Base-by-base conservation (phyloP, 2,888 invertebrate genomes). In the Phengaris alcon region DNA sequence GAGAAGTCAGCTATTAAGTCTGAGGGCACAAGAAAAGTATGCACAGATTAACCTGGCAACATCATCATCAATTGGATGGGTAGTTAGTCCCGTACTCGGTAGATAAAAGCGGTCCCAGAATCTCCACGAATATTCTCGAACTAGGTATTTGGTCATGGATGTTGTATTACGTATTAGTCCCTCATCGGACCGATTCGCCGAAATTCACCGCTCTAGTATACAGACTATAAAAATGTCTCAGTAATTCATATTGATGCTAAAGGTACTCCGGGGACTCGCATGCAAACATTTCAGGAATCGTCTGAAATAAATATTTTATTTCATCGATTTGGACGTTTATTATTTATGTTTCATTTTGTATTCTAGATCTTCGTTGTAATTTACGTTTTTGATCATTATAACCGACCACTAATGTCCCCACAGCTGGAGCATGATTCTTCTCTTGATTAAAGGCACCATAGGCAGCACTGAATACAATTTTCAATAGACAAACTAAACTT, bases 101-200 rank as follows among this genome's bases (percentile, higher is more conserved):
- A 64, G 7, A 48, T 74, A 64, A 59, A 48, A 74, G 22, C n/a
- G 8, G 8, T 12, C 44, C 12, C 13, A 35, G 3, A 10, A 51
- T 59, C 5, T 10, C 46, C 2, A 7, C 9, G 12, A 73, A 59
- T 6, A n/a, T n/a, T 35, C 57, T 10, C 55, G n/a, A 46, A 57
- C 3, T 35, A 35, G 35, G 35, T 35, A 57, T 22, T 73, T 9
- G 57, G 13, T 55, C 15, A 13, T 44, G n/a, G 44, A 74, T 46
- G 15, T 68, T 73, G 13, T 64, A 64, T 64, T 64, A 7, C 44
- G 35, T 35, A 44, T 64, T 64, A 44, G 64, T 64, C 64, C 35
- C 6, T 35, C 6, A 12, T 35, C 64, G 35, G 64, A 1, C 35
- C 22, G 22, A 35, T 35, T 35, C 10, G 22, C 6, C 6, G 64